phyloP scores from a whole-genome alignment of 2,888 invertebrate genomes.

The Linnaemya vulpina region DNA sequence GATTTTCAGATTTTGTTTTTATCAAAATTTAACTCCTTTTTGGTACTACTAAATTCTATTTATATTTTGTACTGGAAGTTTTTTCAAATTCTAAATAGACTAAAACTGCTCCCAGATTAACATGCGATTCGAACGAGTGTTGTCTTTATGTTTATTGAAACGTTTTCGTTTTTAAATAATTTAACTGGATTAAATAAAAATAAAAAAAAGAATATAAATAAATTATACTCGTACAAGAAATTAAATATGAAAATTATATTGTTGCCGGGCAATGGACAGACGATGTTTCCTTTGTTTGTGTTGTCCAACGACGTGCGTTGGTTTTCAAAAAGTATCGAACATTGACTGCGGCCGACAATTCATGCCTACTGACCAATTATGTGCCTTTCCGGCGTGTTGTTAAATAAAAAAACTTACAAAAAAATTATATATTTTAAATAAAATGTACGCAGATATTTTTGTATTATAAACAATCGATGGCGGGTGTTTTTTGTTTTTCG shows the following conservation, averaged over 20 bases:
- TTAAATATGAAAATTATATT: not conserved
- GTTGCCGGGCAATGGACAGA: not conserved
- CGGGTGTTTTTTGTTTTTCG: not conserved
- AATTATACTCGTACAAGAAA: not conserved
- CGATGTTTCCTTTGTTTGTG: slow-evolving; percentile 21
- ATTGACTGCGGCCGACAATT: slow-evolving; percentile 57
- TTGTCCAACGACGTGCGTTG: slow-evolving; percentile 38
- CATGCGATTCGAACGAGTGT: slow-evolving; percentile 9
- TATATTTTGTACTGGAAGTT: not conserved
- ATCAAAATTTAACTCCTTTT: too few relatives aligned
- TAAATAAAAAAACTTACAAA: slow-evolving; percentile 42
- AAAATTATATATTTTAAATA: slow-evolving; percentile 33
- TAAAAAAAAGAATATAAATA: slow-evolving; percentile 1
- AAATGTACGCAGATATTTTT: slow-evolving; percentile 28
- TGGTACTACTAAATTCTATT: too few relatives aligned
- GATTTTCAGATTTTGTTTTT: too few relatives aligned
- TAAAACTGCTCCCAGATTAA: too few relatives aligned
- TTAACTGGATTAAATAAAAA: slow-evolving; percentile 51
- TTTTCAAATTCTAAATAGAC: not conserved
- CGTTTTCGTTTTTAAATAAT: slow-evolving; percentile 43
- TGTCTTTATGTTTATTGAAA: slow-evolving; percentile 21
- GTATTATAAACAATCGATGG: slow-evolving; percentile 17
- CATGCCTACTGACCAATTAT: slow-evolving; percentile 78
- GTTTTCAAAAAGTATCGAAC: slow-evolving; percentile 42
- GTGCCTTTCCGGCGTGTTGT: slow-evolving; percentile 76